Evolutionary conservation across 1,140 invertebrate species (phyloP), one percentile per base, ranked within the genome.

Genomic region (Nebria ingens): DNA sequence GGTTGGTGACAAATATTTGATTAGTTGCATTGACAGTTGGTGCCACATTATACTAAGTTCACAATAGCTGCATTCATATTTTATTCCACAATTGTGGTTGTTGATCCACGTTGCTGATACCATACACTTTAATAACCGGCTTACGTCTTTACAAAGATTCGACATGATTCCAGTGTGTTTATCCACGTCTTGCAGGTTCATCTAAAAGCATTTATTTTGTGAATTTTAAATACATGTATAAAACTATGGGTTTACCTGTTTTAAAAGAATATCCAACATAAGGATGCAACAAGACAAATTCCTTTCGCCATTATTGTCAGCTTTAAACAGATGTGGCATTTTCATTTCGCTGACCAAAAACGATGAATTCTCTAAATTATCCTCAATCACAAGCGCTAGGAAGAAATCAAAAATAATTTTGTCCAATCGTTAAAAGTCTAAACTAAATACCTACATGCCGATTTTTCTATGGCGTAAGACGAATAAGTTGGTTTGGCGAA

Each of bases 191-290:
- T 97, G 94, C 1, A 98, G 74, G 67, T 97, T 92, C 83, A 98
- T 85, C 87, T 92, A 57, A 19, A 59, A 58, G 25, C n/a, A n/a
- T n/a, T n/a, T n/a, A n/a, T n/a, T n/a, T n/a, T n/a, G n/a, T n/a
- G n/a, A 52, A 51, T 56, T 57, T 49, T 51, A 21, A 19, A 52
- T 22, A 23, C 23, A 52, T 21, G 19, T 21, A n/a, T n/a, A n/a
- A n/a, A n/a, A n/a, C n/a, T 19, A 42, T 42, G 13, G n/a, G 6
- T 19, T 45, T 58, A 91, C 88, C 78, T 99, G 96, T 76, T 96
- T 96, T 2, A 97, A 73, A 29, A 97, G 71, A 59, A 98, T 86
- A 70, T 98, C 96, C 53, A 98, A 74, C 93, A 98, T 98, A 1
- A 98, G 79, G 58, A 98, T 91, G 69, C 92, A 97, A 65, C 94